Conservation (phyloP, 2,888 invertebrate genomes). For the Rosalia funebris region DNA sequence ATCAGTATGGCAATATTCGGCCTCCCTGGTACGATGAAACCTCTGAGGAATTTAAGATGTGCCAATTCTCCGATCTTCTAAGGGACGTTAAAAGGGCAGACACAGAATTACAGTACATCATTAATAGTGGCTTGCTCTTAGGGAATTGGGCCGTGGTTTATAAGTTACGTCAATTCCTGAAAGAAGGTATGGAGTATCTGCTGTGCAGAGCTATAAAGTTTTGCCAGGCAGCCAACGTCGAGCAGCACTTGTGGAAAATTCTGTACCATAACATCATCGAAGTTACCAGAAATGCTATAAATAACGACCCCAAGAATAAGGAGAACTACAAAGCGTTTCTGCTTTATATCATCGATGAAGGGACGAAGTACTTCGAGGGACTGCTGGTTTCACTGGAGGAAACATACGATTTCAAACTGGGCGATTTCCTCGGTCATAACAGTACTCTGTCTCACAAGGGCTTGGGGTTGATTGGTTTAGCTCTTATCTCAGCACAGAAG, state of each 20-base stretch:
- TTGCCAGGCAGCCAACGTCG: constrained; percentile 86
- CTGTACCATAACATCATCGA: constrained; percentile 90
- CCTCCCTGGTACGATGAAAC: constrained; percentile 70
- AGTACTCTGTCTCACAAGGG: constrained; percentile 71
- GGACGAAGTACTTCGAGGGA: constrained; percentile 77
- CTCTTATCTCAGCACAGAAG: constrained; percentile 87
- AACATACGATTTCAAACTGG: constrained; percentile 78
- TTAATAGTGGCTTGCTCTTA: constrained; percentile 70
- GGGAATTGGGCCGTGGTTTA: constrained; percentile 75
- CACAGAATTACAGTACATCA: constrained; percentile 72
- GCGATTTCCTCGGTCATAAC: constrained; percentile 71
- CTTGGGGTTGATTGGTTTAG: constrained; percentile 75
- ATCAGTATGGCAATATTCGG: constrained; percentile 66
- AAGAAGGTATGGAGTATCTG: constrained; percentile 74
- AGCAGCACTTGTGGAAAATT: constrained; percentile 92
- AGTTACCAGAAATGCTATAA: constrained; percentile 76
- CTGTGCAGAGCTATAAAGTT: constrained; percentile 84
- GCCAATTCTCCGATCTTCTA: constrained; percentile 71
- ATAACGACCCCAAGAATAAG: constrained; percentile 71
- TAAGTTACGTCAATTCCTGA: constrained; percentile 72
- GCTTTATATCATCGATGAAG: constrained; percentile 81
- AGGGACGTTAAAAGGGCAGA: constrained; percentile 76
- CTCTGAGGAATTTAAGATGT: constrained; percentile 70
- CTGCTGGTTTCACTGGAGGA: constrained; percentile 79
- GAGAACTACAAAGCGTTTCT: constrained; percentile 74